Evolutionary conservation across 2,797 vertebrate species (phyloP), one percentile per base, ranked within the genome.

Genomic region (Ctenosaura bakeri): DNA sequence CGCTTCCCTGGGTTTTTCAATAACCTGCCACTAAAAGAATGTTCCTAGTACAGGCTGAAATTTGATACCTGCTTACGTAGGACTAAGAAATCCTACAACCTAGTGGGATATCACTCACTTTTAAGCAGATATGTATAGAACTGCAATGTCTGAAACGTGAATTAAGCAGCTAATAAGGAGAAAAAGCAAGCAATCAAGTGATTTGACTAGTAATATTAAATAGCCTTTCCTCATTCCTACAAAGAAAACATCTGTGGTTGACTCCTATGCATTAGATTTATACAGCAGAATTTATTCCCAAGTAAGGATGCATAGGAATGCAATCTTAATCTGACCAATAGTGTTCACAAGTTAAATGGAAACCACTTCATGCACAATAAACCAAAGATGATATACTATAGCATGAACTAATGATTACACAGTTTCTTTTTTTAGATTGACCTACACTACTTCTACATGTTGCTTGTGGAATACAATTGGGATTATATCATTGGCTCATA

Each of bases 341-440:
- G 77, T 4, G 5, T 77, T 0, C 12, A 92, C 69, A 86, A 46
- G 35, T 22, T 86, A 73, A 90, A 90, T 12, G 18, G 10, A 71
- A 71, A 83, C 0, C 32, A 83, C 64, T 59, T 89, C 42, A 66
- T 26, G 62, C 29, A 66, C 1, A 59, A 92, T 83, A n/a, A 0
- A 3, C 42, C 87, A 90, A 94, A 46, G 0, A 59, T 83, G 4
- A n/a, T 6, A 85, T 66, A 22, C 59, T 88, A 32, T 54, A 83
- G 52, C 38, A 85, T n/a, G 74, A 71, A 89, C 32, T 0, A 0
- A 35, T 24, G 29, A 73, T 16, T 2, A 13, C n/a, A 71, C 32
- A 2, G 77, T 24, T 1, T 42, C 10, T 92, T 78, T 77, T 92
- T 91, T 69, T 83, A 73, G 52, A 46, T 5, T 86, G 71, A 89